These are phyloP conservation scores for Dysidea cf. avara DNA, from an alignment of 37 sponge, comb jelly and placozoan species.

Conservation along the genomic window DNA sequence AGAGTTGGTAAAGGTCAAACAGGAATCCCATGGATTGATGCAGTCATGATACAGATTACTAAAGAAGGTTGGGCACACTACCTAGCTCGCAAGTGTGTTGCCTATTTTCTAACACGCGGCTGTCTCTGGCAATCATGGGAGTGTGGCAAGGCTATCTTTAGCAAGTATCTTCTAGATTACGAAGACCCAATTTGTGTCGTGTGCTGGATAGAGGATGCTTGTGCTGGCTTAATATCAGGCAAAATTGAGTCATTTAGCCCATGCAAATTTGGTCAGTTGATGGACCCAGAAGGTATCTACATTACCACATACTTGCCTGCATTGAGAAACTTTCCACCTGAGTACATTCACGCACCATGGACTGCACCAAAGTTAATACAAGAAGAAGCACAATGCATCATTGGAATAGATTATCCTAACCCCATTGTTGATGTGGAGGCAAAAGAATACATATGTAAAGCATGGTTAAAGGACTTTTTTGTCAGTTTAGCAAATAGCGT, in stretches of 20 bases:
- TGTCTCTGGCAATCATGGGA: constrained; percentile 87
- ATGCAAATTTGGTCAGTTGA: constrained; percentile 61
- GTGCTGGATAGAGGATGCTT: constrained; percentile 87
- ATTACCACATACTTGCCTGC: constrained; percentile 78
- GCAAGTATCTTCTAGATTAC: constrained; percentile 76
- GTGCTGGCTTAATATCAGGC: constrained; percentile 77
- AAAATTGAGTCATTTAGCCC: constrained; percentile 58
- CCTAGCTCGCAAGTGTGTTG: constrained; percentile 65
- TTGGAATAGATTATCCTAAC: constrained; percentile 84
- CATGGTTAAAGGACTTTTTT: too few relatives aligned
- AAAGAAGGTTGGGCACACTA: constrained; percentile 84
- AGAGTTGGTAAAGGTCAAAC: constrained; percentile 68
- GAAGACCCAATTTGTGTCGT: constrained; percentile 77
- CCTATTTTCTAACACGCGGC: constrained; percentile 87
- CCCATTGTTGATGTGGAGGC: constrained; percentile 63
- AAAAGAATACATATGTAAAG: too few relatives aligned
- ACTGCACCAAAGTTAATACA: constrained; percentile 75
- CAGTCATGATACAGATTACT: constrained; percentile 71
- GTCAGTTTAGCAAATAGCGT: too few relatives aligned
- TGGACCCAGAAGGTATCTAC: constrained; percentile 77
- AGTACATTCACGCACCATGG: constrained; percentile 89
- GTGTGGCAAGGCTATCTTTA: constrained; percentile 77
- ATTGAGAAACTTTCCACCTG: constrained; percentile 66
- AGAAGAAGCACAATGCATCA: constrained; percentile 71
- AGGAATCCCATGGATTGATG: constrained; percentile 92